Evolutionary conservation across 2,113 vertebrate species (phyloP).

Genomic region (Melanerpes aurifrons): DNA sequence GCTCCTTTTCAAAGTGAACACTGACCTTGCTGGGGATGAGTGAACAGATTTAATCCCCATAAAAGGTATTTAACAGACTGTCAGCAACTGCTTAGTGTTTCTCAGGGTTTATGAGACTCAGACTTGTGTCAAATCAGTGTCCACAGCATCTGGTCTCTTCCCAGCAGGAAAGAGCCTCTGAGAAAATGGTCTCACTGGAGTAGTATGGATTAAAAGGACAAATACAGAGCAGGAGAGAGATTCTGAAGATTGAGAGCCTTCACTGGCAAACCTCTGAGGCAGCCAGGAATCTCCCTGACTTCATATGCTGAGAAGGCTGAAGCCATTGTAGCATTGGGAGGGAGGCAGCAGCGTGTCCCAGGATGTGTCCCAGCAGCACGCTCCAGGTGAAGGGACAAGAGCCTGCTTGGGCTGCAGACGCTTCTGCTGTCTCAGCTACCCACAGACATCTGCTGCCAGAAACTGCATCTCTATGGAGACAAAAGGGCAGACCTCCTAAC

Average conservation of each 20-base stretch:
- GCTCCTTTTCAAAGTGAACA: neutral
- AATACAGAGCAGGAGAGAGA: neutral
- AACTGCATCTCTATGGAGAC: neutral
- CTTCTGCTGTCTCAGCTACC: neutral
- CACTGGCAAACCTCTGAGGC: fast-evolving
- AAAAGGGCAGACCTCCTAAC: neutral
- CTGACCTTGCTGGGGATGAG: neutral
- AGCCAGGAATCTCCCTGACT: neutral
- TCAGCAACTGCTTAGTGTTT: conserved; percentile 3
- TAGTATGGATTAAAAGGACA: conserved; percentile 30
- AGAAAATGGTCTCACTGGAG: conserved; percentile 32
- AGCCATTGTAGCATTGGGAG: neutral
- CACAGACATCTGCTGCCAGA: neutral
- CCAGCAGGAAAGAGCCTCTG: neutral
- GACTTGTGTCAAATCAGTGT: neutral
- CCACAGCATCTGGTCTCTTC: neutral
- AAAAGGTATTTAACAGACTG: conserved; percentile 17
- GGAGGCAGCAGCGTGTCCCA: neutral
- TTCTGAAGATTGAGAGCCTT: neutral
- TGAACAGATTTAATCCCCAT: neutral
- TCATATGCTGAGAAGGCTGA: neutral
- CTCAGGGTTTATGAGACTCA: neutral
- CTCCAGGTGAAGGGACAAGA: neutral
- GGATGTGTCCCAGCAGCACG: neutral
- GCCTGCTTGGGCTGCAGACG: neutral